Conservation (phyloP, 2,888 invertebrate species). For the Lucinisca nassula region DNA sequence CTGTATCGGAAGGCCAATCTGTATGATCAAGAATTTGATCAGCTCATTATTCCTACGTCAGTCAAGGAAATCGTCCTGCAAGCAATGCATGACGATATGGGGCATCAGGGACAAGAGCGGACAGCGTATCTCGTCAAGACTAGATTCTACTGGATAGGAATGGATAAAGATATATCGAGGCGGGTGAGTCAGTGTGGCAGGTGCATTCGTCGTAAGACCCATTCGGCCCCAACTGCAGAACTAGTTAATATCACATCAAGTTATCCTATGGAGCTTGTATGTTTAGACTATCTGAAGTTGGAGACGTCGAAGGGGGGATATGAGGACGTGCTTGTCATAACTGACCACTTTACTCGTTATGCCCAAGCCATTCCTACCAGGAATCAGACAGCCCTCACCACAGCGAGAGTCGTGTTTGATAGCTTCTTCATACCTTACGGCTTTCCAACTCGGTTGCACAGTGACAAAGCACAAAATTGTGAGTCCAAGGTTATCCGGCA, state of each 20-base stretch:
- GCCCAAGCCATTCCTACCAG: neutral
- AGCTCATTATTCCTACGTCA: neutral
- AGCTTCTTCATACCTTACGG: neutral
- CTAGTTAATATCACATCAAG: neutral
- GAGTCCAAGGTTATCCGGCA: neutral
- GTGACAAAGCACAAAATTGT: no score
- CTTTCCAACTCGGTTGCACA: neutral
- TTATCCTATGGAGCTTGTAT: neutral
- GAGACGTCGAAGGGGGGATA: neutral
- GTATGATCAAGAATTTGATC: neutral
- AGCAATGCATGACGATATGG: neutral
- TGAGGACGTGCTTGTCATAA: neutral
- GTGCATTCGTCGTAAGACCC: neutral
- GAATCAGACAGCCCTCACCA: neutral
- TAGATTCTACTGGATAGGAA: neutral
- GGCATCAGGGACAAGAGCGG: neutral
- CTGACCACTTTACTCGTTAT: no score
- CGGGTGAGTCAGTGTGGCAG: neutral
- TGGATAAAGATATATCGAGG: neutral
- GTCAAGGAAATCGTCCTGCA: neutral
- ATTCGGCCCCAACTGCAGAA: neutral
- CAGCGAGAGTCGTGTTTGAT: neutral
- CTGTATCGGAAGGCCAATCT: neutral
- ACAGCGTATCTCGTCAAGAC: neutral
- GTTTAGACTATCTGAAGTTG: neutral